Conservation (phyloP, 2,113 vertebrate genomes). For the Dicrurus megarhynchus region DNA sequence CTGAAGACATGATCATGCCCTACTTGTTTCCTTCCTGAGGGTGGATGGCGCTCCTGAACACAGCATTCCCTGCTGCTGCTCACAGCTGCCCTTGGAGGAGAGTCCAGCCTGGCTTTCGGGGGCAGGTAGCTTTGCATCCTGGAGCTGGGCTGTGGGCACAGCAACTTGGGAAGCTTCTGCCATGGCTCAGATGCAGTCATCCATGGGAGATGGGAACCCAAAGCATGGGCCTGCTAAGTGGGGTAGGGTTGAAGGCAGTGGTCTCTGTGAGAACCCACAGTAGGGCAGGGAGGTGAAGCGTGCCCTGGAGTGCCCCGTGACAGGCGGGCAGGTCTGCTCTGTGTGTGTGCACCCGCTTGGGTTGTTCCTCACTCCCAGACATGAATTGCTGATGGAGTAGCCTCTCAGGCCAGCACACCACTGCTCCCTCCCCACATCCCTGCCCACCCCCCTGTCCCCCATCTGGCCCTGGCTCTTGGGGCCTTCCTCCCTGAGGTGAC, state of each 20-base stretch:
- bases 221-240: background rate
- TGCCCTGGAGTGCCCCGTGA: background rate
- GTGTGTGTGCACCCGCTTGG: background rate
- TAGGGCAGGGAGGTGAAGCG: background rate
- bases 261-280: fast-evolving
- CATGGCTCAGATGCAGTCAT: fast-evolving
- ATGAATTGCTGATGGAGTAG: background rate
- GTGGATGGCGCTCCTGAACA: background rate
- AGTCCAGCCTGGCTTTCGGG: fast-evolving
- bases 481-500: background rate
- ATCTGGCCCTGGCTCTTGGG: fast-evolving
- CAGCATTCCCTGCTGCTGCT: background rate
- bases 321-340: background rate
- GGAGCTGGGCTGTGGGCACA: background rate
- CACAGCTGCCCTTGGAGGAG: background rate
- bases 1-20: fast-evolving
- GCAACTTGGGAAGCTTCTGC: background rate
- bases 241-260: background rate
- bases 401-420: background rate
- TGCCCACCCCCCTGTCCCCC: fast-evolving
- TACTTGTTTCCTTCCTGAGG: background rate
- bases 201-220: background rate
- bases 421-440: background rate
- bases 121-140: fast-evolving
- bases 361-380: background rate